A percentile compares a stretch with the other conserved stretches of the same genome.
phyloP scores from a whole-genome alignment of 2,113 vertebrate species.

The Hemiscyllium ocellatum region DNA sequence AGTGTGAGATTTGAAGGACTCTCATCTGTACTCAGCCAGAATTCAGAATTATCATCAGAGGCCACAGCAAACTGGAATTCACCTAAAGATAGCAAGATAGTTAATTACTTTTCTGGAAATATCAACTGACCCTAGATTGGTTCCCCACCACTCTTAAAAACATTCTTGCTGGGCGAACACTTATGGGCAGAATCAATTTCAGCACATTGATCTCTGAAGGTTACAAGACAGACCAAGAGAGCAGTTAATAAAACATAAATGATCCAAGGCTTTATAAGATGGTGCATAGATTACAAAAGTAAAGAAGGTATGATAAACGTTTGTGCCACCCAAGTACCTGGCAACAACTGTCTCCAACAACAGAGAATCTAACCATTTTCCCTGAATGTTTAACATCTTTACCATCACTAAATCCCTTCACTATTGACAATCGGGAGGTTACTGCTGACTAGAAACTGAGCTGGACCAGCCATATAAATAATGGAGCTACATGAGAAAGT shows the following conservation, averaged over 20 bases:
- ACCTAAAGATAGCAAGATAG: conserved; percentile 52
- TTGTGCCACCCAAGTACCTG: no score
- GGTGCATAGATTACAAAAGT: background rate
- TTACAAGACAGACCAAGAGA: background rate
- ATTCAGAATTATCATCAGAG: conserved; percentile 86
- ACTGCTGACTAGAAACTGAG: no score
- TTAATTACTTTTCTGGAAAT: background rate
- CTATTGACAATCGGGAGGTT: no score
- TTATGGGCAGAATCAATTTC: background rate
- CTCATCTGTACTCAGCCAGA: conserved; percentile 83
- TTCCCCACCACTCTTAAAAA: background rate
- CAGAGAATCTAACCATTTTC: no score
- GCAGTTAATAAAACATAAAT: background rate
- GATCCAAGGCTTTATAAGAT: background rate
- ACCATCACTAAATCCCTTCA: no score
- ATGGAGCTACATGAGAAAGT: no score
- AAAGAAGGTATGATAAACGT: background rate
- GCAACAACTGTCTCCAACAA: no score
- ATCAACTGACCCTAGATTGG: background rate
- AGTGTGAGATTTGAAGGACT: conserved; percentile 66
- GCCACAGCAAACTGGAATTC: conserved; percentile 81
- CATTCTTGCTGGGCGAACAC: background rate
- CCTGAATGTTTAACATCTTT: no score
- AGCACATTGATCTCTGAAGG: background rate
- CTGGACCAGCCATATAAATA: no score